Conservation (phyloP, 2,113 vertebrate species). For the Acanthochromis polyacanthus region DNA sequence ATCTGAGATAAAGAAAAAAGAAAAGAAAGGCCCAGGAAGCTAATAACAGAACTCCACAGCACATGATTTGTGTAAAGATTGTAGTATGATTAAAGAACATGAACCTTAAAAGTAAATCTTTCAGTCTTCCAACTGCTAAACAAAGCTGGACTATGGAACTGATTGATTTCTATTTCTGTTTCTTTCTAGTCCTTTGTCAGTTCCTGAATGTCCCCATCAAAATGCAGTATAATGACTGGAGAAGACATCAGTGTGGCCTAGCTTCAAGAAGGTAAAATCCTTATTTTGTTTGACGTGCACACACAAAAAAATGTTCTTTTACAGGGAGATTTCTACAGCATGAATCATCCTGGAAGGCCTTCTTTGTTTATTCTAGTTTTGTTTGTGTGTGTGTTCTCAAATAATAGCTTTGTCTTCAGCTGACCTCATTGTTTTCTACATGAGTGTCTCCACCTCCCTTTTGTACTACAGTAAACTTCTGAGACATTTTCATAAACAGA, state of each 20-base stretch:
- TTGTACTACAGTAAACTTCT: conserved; percentile 72
- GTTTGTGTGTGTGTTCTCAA: background rate
- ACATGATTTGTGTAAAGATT: too few species aligned
- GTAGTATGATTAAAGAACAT: too few species aligned
- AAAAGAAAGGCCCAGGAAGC: background rate
- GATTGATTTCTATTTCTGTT: background rate
- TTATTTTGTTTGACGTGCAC: too few species aligned
- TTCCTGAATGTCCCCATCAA: conserved; percentile 67
- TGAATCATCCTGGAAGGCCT: too few species aligned
- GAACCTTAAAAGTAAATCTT: too few species aligned
- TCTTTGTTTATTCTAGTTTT: background rate
- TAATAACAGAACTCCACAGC: too few species aligned
- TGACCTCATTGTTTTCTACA: conserved; percentile 44
- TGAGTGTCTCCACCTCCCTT: conserved; percentile 27
- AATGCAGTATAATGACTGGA: conserved; percentile 31
- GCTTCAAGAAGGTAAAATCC: conserved; percentile 69
- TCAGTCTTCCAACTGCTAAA: too few species aligned
- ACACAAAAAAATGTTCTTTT: too few species aligned
- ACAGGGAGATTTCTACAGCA: too few species aligned
- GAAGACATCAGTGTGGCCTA: background rate
- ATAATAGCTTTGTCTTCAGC: conserved; percentile 48
- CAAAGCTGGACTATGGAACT: background rate
- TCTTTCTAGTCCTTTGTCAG: conserved; percentile 52
- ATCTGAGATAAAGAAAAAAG: too few species aligned
- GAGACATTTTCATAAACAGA: conserved; percentile 22